Evolutionary conservation across 2,888 invertebrate species (phyloP).

Genomic region (Nebria brevicollis): DNA sequence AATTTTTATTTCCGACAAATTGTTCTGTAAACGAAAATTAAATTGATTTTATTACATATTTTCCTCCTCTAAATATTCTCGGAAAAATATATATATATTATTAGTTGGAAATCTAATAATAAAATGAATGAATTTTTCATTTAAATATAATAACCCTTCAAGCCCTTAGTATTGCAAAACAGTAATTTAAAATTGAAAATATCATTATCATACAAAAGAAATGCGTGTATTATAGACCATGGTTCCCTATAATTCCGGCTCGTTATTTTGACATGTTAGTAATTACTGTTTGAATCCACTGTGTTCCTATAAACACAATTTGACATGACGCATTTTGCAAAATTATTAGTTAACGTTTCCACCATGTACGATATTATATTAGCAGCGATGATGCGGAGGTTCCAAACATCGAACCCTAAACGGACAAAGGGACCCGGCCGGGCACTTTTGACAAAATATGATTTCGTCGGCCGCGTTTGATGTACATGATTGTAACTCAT

Average conservation of each 20-base stretch:
- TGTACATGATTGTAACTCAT: constrained; percentile 4
- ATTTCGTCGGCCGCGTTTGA: constrained; percentile 31
- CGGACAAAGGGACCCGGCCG: background rate
- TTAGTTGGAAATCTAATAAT: too few relatives aligned
- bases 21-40: too few relatives aligned
- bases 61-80: too few relatives aligned
- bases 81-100: too few relatives aligned
- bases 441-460: constrained; percentile 41
- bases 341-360: constrained; percentile 35
- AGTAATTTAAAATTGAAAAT: background rate
- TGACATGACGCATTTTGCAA: constrained; percentile 42
- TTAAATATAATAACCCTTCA: too few relatives aligned
- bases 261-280: constrained; percentile 30
- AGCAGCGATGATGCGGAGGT: too few relatives aligned
- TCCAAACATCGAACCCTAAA: too few relatives aligned
- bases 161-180: too few relatives aligned
- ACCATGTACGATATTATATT: background rate
- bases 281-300: constrained; percentile 33
- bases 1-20: too few relatives aligned
- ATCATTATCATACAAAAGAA: background rate
- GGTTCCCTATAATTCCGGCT: constrained; percentile 18
- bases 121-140: too few relatives aligned
- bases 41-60: too few relatives aligned
- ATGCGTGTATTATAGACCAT: constrained; percentile 10
- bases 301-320: constrained; percentile 23